These are phyloP conservation scores for Antechinus flavipes DNA, from an alignment of 2,113 vertebrate genomes.

Conservation along the genomic window DNA sequence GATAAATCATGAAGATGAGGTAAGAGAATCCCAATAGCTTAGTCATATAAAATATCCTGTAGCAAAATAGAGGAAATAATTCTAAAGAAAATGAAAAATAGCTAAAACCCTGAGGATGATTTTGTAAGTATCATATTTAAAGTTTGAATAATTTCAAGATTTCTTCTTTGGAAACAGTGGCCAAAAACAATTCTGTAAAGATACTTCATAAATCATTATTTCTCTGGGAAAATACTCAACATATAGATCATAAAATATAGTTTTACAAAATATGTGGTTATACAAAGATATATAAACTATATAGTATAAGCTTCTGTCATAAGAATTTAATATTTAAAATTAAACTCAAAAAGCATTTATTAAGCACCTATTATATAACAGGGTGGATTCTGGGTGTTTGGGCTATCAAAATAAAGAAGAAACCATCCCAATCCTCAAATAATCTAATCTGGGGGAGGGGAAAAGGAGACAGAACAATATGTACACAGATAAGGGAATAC, in stretches of 20 bases:
- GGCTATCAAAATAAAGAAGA: background rate
- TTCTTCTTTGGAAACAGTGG: too few species aligned
- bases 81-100: background rate
- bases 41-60: background rate
- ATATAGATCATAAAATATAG: background rate
- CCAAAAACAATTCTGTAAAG: too few species aligned
- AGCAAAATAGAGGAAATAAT: background rate
- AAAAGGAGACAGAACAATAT: background rate
- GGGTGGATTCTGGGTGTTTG: background rate
- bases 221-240: too few species aligned
- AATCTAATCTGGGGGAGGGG: background rate
- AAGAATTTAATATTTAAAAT: background rate
- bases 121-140: too few species aligned
- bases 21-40: background rate
- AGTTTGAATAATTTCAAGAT: too few species aligned
- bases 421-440: background rate
- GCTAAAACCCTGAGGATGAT: background rate
- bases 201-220: too few species aligned
- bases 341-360: background rate
- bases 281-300: background rate
- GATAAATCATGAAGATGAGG: constrained; percentile 12
- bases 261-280: background rate
- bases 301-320: background rate
- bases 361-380: background rate
- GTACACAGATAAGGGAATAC: background rate